These are phyloP conservation scores for Crossocerus cetratus DNA, from an alignment of 2,888 invertebrate species.

Conservation along the genomic window DNA sequence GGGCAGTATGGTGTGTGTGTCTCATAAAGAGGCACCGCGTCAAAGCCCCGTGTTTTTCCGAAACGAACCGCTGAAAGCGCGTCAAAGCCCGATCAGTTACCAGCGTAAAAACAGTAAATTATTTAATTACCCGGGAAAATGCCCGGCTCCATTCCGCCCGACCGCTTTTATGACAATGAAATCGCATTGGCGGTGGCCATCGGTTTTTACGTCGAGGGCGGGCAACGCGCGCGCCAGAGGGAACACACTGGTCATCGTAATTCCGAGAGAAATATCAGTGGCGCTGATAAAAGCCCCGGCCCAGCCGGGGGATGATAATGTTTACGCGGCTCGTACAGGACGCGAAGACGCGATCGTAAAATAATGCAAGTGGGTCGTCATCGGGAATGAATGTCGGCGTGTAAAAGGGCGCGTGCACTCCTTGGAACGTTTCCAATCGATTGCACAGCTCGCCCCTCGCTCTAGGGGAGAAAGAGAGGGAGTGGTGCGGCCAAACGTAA, in stretches of 20 bases:
- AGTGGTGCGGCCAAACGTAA: conserved; percentile 16
- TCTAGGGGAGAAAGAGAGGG: no score
- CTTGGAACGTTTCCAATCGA: conserved; percentile 40
- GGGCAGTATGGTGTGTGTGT: no score
- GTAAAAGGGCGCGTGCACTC: conserved; percentile 26
- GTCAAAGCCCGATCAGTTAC: no score
- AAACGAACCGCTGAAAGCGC: no score
- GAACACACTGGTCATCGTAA: not conserved
- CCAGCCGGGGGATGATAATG: not conserved
- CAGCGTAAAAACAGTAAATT: no score
- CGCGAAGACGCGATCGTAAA: conserved; percentile 12
- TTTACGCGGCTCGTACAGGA: conserved; percentile 9
- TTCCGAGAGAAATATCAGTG: not conserved
- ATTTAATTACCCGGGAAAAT: no score
- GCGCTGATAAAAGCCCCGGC: not conserved
- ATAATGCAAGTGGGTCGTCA: conserved; percentile 32
- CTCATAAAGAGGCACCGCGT: no score
- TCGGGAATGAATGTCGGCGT: conserved; percentile 26
- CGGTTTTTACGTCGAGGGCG: conserved; percentile 5
- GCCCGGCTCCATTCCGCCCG: no score
- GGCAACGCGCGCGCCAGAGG: not conserved
- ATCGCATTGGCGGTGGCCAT: no score
- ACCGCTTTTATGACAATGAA: no score
- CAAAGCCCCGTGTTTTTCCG: no score
- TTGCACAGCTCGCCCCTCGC: conserved; percentile 27